Base-by-base conservation (phyloP, 2,888 invertebrate species). In the Drosophila merina region DNA sequence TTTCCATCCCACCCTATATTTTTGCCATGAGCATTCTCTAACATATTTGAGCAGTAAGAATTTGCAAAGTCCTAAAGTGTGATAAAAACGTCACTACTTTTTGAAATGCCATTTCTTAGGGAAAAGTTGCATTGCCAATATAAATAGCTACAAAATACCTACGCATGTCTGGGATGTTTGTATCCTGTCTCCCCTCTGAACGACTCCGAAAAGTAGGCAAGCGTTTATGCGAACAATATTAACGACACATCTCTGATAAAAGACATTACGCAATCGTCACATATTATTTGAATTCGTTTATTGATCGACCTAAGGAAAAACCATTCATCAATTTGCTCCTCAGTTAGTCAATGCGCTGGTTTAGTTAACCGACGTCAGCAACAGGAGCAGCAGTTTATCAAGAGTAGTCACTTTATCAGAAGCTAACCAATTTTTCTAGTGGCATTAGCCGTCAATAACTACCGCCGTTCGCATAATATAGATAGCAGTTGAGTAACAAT, bases 321-420 rank as follows among this genome's bases (percentile, higher is more conserved):
- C 62, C 68, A 83, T 80, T 86, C 77, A 70, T 80, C 77, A 86
- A 80, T 60, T 45, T 51, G 33, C 31, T 45, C 26, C 33, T 5
- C 48, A 63, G 20, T 59, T 54, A 31, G 52, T 58, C 60, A 52
- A 44, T 48, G 44, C 20, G n/a, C 28, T 33, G 20, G 57, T 60
- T 60, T 40, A 20, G 38, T 62, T 50, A 50, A 47, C 71, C 48
- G 33, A 52, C 71, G 64, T 69, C 69, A 72, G 63, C 72, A 48
- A n/a, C 57, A 57, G 20, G 20, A 45, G 56, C 57, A 49, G 47
- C 47, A 33, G 48, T 48, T 67, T 77, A 77, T 74, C 81, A 64
- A 48, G 45, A 28, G 28, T 51, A 49, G 44, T 30, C 70, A 69
- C 28, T 72, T 77, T 77, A 83, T 86, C 81, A 76, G 72, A 57